These are phyloP conservation scores for Chlorops oryzae DNA, from an alignment of 1,140 invertebrate species.

Conservation along the genomic window DNA sequence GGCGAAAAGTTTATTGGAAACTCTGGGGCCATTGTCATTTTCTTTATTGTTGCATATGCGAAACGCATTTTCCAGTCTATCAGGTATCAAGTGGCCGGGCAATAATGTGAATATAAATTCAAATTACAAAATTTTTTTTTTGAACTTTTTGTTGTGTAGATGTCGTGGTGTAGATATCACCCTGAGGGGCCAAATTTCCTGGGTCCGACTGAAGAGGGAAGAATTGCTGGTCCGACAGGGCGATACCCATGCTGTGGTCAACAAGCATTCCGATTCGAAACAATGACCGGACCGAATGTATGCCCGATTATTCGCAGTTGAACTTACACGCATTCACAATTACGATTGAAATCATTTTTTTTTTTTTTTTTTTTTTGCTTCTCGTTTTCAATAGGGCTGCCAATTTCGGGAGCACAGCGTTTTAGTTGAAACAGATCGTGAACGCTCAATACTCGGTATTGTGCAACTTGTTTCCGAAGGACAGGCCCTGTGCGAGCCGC, in stretches of 20 bases:
- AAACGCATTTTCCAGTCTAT: constrained; percentile 66
- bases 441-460: constrained; percentile 41
- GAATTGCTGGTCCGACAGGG: constrained; percentile 58
- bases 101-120: not conserved
- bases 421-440: constrained; percentile 40
- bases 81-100: constrained; percentile 47
- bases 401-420: constrained; percentile 46
- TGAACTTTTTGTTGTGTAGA: constrained; percentile 35
- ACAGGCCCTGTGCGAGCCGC: constrained; percentile 31
- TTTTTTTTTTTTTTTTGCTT: not conserved
- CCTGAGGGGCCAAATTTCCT: constrained; percentile 69
- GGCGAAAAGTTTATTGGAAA: constrained; percentile 88
- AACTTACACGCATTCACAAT: not conserved
- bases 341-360: not conserved
- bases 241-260: constrained; percentile 81
- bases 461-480: constrained; percentile 39
- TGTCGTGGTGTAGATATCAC: constrained; percentile 75
- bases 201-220: constrained; percentile 57
- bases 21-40: constrained; percentile 85
- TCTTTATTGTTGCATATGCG: constrained; percentile 67
- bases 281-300: constrained; percentile 50
- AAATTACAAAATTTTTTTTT: not conserved
- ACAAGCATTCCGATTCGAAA: constrained; percentile 72
- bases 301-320: not conserved
- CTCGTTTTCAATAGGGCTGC: constrained; percentile 27